phyloP scores from a whole-genome alignment of 2,888 invertebrate species.

The Chrysolina haemoptera region DNA sequence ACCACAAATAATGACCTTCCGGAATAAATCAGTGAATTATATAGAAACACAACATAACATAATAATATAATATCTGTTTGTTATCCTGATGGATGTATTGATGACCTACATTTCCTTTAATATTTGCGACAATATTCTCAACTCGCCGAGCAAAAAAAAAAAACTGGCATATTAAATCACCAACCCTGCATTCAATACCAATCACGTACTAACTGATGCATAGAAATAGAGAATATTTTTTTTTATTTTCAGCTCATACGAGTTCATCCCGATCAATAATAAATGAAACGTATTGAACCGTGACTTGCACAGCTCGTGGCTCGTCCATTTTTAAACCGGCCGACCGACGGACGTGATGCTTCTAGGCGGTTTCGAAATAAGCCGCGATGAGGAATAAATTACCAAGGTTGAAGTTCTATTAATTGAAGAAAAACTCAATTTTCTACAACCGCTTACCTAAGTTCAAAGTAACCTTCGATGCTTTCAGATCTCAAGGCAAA shows the following conservation, averaged over 20 bases:
- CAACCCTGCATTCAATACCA: not conserved
- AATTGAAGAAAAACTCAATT: too few species aligned
- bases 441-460: too few species aligned
- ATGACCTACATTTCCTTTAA: too few species aligned
- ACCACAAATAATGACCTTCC: too few species aligned
- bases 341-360: conserved; percentile 22
- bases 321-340: conserved; percentile 26
- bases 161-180: not conserved
- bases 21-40: too few species aligned
- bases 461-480: too few species aligned
- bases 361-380: conserved; percentile 28
- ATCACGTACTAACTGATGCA: conserved; percentile 11
- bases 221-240: conserved; percentile 13
- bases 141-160: not conserved
- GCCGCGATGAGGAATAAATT: not conserved
- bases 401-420: not conserved
- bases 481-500: too few species aligned
- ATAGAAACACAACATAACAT: too few species aligned
- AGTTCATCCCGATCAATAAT: conserved; percentile 29
- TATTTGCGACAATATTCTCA: too few species aligned
- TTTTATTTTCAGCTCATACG: conserved; percentile 10
- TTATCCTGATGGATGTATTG: too few species aligned
- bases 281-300: conserved; percentile 36
- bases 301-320: conserved; percentile 34
- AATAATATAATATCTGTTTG: too few species aligned